Evolutionary conservation across 2,888 invertebrate genomes (phyloP).

Genomic region (Ochropleura plecta): DNA sequence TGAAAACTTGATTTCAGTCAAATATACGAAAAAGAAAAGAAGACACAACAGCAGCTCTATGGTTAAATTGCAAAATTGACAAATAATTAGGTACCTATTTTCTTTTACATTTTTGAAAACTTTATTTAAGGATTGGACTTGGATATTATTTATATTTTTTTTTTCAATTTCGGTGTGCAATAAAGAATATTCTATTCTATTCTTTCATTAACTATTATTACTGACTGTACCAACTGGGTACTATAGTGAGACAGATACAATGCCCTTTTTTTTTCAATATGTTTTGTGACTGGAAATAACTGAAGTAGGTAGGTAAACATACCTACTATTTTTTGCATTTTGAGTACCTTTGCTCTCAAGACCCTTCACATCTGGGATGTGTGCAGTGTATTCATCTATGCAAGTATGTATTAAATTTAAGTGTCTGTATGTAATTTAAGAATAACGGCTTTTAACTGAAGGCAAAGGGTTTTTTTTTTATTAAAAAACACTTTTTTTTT

Average conservation of each 20-base stretch:
- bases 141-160: too few species aligned
- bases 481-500: too few species aligned
- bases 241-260: not conserved
- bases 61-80: not conserved
- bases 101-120: not conserved
- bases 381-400: constrained; percentile 11
- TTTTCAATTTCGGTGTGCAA: too few species aligned
- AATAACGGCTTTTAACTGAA: too few species aligned
- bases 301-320: not conserved
- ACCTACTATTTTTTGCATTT: constrained; percentile 8
- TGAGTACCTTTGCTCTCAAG: not conserved
- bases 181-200: too few species aligned
- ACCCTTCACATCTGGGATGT: constrained; percentile 30
- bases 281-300: not conserved
- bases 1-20: too few species aligned
- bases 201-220: not conserved
- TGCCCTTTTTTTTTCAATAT: not conserved
- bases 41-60: not conserved
- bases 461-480: too few species aligned
- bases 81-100: not conserved
- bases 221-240: not conserved
- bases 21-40: not conserved
- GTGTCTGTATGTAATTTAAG: too few species aligned
- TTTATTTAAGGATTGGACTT: not conserved
- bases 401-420: too few species aligned